Conservation (phyloP, 2,113 vertebrate genomes). For the Chunga burmeisteri region DNA sequence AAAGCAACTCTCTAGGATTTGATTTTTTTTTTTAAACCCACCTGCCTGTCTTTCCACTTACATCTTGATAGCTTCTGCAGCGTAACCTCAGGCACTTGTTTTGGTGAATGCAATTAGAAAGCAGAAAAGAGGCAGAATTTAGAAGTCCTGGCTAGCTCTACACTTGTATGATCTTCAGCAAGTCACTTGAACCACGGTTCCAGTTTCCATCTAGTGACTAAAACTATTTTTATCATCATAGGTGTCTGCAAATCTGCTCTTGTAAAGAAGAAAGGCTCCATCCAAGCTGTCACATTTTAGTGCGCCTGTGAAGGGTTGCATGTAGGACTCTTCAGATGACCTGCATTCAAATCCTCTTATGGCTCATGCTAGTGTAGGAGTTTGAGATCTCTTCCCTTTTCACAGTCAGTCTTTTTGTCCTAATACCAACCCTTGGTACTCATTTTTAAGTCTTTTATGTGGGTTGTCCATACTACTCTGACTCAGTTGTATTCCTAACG, state of each 20-base stretch:
- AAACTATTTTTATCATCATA: neutral
- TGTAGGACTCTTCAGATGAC: neutral
- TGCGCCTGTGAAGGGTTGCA: neutral
- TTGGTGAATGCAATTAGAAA: neutral
- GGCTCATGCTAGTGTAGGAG: neutral
- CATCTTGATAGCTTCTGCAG: neutral
- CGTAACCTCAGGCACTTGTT: neutral
- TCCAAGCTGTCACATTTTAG: neutral
- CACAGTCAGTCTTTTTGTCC: neutral
- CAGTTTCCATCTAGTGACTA: neutral
- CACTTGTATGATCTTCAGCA: neutral
- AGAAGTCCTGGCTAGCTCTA: neutral
- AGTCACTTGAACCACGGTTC: neutral
- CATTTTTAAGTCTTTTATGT: neutral
- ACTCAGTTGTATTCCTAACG: neutral
- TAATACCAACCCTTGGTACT: neutral
- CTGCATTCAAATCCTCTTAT: neutral
- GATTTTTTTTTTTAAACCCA: neutral
- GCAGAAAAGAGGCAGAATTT: neutral
- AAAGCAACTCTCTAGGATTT: neutral
- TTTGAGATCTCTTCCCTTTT: neutral
- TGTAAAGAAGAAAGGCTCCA: neutral
- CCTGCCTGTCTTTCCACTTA: neutral
- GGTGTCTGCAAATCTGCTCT: neutral
- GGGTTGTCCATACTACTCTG: neutral